Base-by-base conservation (phyloP, 1,140 invertebrate species). In the Ganaspis sp. region DNA sequence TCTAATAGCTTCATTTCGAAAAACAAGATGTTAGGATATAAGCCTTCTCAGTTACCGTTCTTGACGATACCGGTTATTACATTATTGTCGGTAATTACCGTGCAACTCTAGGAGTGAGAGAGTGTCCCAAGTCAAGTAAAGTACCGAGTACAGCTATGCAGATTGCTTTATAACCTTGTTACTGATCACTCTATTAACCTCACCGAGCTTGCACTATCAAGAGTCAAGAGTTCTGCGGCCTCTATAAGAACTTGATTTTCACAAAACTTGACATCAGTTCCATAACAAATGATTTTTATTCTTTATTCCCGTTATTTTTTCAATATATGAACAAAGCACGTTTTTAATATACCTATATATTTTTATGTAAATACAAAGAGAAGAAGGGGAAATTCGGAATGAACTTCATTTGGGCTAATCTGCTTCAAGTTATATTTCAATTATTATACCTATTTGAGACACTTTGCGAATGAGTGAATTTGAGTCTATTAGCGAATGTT, bases 91-190 rank as follows among this genome's bases (percentile, higher is more conserved):
- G 86, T 89, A 91, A 90, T 91, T 90, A 90, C 87, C 79, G 69
- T 81, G 76, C 79, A 78, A 79, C 77, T 58, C 81, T 75, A 70
- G 70, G 40, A 70, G 80, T 75, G 70, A 72, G 70, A 72, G 23
- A 69, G 73, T 42, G 74, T 84, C 74, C 69, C 58, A 21, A 73
- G 85, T 79, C 38, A 82, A 75, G 84, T 81, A 86, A 88, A 87
- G 87, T 87, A 87, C 85, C 78, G 75, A 83, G 82, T 79, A 85
- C 85, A 87, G 86, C 90, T 90, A 91, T 91, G 90, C 89, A 91
- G 89, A 91, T 91, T 91, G 90, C 90, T 91, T 91, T 89, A 87
- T 91, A 91, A 91, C 87, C 87, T 87, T 87, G 85, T 91, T 91
- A 91, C 87, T 85, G 87, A 91, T 91, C 87, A 88, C 87, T 90